A percentile compares a stretch with the other conserved stretches of the same genome.
phyloP scores from a whole-genome alignment of 2,797 vertebrate species.

The Urosaurus nigricauda region DNA sequence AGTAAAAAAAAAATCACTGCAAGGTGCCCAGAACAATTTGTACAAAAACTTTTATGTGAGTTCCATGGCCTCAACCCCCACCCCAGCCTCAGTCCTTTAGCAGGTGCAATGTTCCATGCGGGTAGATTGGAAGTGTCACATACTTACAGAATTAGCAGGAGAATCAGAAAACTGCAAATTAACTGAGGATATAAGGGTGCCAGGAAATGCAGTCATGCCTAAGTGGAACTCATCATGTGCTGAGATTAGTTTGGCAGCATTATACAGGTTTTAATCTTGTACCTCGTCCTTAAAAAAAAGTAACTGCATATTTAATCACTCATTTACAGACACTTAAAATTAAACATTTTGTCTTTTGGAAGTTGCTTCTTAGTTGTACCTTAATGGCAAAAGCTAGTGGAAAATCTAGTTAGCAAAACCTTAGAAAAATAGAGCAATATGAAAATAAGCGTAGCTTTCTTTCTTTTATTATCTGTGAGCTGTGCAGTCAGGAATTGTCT shows the following conservation, averaged over 20 bases:
- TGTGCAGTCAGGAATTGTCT: conserved; percentile 74
- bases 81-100: not conserved
- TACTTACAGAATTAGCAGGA: not conserved
- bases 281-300: not conserved
- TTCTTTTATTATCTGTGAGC: conserved; percentile 66
- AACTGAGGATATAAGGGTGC: conserved; percentile 23
- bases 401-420: conserved; percentile 55
- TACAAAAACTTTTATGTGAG: not conserved
- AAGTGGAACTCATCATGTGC: not conserved
- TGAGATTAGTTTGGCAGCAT: conserved; percentile 27
- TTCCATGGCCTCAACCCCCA: not conserved
- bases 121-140: not conserved
- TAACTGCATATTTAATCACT: conserved; percentile 33
- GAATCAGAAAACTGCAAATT: conserved; percentile 9
- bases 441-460: conserved; percentile 48
- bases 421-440: conserved; percentile 52
- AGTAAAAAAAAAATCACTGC: too few species aligned
- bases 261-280: conserved; percentile 31
- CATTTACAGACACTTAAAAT: conserved; percentile 29
- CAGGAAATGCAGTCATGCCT: conserved; percentile 20
- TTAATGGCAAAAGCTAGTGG: conserved; percentile 41
- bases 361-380: not conserved
- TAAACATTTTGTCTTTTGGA: not conserved
- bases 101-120: not conserved
- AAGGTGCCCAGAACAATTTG: not conserved